These are phyloP conservation scores for Helicoverpa assulta DNA, from an alignment of 2,888 invertebrate species.

Conservation along the genomic window DNA sequence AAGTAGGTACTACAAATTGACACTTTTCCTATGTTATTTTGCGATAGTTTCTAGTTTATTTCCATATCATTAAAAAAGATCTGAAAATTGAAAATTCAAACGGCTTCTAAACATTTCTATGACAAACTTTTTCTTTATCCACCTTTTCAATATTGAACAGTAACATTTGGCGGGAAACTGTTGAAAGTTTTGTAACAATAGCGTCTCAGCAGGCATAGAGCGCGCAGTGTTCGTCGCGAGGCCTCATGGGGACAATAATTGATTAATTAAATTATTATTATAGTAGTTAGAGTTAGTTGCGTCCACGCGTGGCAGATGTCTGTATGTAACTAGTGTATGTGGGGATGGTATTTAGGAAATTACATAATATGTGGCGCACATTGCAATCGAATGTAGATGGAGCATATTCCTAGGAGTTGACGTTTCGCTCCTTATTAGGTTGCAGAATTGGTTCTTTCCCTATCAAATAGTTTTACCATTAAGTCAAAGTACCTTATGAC, in stretches of 20 bases:
- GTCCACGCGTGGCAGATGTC: slow-evolving; percentile 44
- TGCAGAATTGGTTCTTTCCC: too few relatives aligned
- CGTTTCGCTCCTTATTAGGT: too few relatives aligned
- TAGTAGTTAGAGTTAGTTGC: slow-evolving; percentile 53
- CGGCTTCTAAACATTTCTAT: not conserved
- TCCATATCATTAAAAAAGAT: too few relatives aligned
- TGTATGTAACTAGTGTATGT: slow-evolving; percentile 21
- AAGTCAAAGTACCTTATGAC: too few relatives aligned
- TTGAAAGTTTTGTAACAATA: slow-evolving; percentile 49
- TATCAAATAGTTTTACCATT: too few relatives aligned
- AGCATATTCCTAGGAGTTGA: too few relatives aligned
- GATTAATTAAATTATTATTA: slow-evolving; percentile 65
- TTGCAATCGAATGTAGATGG: too few relatives aligned
- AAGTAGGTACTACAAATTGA: too few relatives aligned
- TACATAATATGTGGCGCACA: not conserved
- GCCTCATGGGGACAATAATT: slow-evolving; percentile 62
- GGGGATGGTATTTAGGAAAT: slow-evolving; percentile 19
- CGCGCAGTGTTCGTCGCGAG: slow-evolving; percentile 39
- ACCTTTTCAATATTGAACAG: slow-evolving; percentile 18
- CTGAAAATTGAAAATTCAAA: not conserved
- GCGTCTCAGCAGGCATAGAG: slow-evolving; percentile 58
- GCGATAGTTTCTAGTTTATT: too few relatives aligned
- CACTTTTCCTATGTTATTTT: too few relatives aligned
- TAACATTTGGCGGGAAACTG: slow-evolving; percentile 60
- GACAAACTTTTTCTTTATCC: not conserved